Percentiles rank a stretch among this genome's conserved stretches.
Conservation (phyloP, 2,888 invertebrate genomes). For the Corbicula japonica region DNA sequence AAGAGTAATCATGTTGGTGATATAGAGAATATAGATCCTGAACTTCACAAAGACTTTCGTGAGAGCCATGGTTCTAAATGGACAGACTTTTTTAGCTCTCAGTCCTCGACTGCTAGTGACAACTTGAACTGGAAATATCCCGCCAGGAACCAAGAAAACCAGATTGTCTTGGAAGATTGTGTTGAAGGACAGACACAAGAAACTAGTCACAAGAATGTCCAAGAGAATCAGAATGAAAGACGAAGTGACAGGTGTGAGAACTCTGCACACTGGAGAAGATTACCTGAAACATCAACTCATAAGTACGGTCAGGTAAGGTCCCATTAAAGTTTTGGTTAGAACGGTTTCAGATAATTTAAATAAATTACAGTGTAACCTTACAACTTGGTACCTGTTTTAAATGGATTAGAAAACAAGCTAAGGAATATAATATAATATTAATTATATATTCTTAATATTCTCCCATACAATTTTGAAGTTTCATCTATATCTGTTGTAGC, state of each 20-base stretch:
- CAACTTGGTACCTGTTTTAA: no score
- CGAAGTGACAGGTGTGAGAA: background rate
- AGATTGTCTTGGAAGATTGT: conserved; percentile 32
- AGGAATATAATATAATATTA: background rate
- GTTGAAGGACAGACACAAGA: background rate
- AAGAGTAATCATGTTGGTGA: no score
- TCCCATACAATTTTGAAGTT: no score
- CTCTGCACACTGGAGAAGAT: background rate
- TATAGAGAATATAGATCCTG: conserved; percentile 3
- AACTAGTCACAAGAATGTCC: background rate
- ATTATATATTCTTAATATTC: background rate
- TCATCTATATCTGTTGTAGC: no score
- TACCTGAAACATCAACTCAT: background rate
- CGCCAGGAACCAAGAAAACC: conserved; percentile 9
- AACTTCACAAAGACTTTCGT: background rate
- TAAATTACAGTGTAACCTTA: no score
- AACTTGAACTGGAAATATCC: conserved; percentile 42
- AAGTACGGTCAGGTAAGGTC: conserved; percentile 22
- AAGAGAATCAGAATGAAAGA: background rate
- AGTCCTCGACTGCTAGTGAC: conserved; percentile 60
- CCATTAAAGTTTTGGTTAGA: no score
- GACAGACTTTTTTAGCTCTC: conserved; percentile 54
- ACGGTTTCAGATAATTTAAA: no score
- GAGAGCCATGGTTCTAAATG: conserved; percentile 38
- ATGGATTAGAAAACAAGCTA: background rate